Evolutionary conservation across 2,888 invertebrate genomes (phyloP).

Genomic region (Adela reaumurella): DNA sequence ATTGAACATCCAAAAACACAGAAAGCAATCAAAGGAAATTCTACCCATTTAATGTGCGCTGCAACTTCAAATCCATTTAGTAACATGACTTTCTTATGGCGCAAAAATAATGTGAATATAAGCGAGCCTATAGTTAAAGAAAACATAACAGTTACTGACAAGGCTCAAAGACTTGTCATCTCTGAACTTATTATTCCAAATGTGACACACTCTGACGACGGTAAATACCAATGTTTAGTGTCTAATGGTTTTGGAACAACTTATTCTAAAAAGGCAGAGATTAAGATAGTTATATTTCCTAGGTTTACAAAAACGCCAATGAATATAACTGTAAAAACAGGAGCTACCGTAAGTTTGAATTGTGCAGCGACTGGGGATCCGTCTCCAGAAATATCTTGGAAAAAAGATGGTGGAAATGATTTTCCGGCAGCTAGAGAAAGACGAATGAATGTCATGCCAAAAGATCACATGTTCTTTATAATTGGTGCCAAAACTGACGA

Average conservation of each 20-base stretch:
- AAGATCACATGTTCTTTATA: constrained; percentile 89
- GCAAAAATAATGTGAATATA: constrained; percentile 70
- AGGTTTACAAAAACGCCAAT: constrained; percentile 79
- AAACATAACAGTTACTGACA: constrained; percentile 40
- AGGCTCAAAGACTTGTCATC: constrained; percentile 62
- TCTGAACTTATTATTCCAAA: constrained; percentile 72
- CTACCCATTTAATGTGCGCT: constrained; percentile 76
- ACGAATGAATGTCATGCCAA: constrained; percentile 88
- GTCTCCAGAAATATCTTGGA: constrained; percentile 83
- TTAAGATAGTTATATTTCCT: constrained; percentile 86
- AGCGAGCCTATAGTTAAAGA: constrained; percentile 43
- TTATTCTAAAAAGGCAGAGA: constrained; percentile 81
- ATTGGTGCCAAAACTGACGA: constrained; percentile 86
- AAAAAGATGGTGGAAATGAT: constrained; percentile 89
- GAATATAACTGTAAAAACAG: constrained; percentile 81
- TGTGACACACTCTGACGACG: constrained; percentile 77
- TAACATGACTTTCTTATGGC: constrained; percentile 81
- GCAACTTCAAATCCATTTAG: constrained; percentile 76
- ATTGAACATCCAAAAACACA: constrained; percentile 77
- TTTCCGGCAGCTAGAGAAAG: constrained; percentile 94
- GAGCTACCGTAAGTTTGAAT: constrained; percentile 81
- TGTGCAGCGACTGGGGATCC: constrained; percentile 91
- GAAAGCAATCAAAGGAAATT: constrained; percentile 83
- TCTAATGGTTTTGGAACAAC: constrained; percentile 86
- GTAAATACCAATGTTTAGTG: constrained; percentile 90